Evolutionary conservation across 2,888 invertebrate species (phyloP).

Genomic region (Plebejus anna): DNA sequence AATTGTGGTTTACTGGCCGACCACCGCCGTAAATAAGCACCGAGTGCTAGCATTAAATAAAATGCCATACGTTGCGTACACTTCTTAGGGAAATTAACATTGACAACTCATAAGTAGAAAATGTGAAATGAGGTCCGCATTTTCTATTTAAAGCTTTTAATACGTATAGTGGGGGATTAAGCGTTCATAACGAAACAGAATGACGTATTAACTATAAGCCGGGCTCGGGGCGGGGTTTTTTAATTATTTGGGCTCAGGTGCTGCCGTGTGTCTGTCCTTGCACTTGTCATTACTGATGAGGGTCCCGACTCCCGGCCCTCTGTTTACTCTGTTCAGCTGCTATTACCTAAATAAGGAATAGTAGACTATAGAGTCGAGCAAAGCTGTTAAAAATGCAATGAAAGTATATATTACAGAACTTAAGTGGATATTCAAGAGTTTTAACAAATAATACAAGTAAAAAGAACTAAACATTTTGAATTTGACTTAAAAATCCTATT

Average conservation of each 20-base stretch:
- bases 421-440: too few relatives aligned
- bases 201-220: constrained; percentile 30
- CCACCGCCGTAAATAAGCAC: background rate
- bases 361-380: background rate
- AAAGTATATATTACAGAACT: background rate
- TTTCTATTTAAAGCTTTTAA: constrained; percentile 6
- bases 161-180: constrained; percentile 11
- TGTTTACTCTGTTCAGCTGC: constrained; percentile 50
- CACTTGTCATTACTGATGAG: constrained; percentile 66
- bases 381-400: background rate
- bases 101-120: background rate
- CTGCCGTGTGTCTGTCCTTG: constrained; percentile 35
- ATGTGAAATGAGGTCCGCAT: background rate
- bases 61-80: background rate
- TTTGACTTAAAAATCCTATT: background rate
- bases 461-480: background rate
- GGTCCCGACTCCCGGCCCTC: constrained; percentile 53
- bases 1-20: background rate
- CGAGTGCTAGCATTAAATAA: constrained; percentile 4
- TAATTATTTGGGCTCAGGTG: constrained; percentile 42
- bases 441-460: too few relatives aligned
- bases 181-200: constrained; percentile 23
- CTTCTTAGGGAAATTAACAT: background rate
- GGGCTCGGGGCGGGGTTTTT: constrained; percentile 38
- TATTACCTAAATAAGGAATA: constrained; percentile 24